phyloP scores from a whole-genome alignment of 2,113 vertebrate species.

The Bombycilla garrulus region DNA sequence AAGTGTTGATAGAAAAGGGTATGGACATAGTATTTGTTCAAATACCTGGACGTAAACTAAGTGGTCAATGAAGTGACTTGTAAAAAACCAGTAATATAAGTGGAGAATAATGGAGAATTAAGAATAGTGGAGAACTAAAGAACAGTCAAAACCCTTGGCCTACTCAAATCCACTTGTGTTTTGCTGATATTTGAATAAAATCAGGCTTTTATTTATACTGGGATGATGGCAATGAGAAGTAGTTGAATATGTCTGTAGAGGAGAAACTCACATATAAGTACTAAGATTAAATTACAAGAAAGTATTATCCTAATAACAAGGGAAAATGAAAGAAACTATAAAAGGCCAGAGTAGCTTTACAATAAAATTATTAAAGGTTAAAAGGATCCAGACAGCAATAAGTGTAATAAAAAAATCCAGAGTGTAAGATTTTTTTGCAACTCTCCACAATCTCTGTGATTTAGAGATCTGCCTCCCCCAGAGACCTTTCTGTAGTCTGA shows the following conservation, averaged over 20 bases:
- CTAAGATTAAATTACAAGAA: background rate
- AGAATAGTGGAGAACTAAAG: background rate
- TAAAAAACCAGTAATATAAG: background rate
- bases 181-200: background rate
- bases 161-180: background rate
- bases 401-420: background rate
- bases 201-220: background rate
- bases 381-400: background rate
- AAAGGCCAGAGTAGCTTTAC: background rate
- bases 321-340: background rate
- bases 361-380: constrained; percentile 1
- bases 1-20: background rate
- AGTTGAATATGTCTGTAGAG: background rate
- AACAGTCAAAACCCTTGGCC: background rate
- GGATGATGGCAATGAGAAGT: background rate
- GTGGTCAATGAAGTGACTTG: background rate
- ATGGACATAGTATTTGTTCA: background rate
- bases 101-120: background rate
- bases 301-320: background rate
- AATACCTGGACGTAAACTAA: background rate
- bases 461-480: background rate
- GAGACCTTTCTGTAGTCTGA: background rate
- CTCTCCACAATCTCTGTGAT: background rate
- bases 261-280: background rate
- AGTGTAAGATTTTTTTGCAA: background rate